phyloP scores from a whole-genome alignment of 2,113 vertebrate genomes.

The Gasterosteus nipponicus region DNA sequence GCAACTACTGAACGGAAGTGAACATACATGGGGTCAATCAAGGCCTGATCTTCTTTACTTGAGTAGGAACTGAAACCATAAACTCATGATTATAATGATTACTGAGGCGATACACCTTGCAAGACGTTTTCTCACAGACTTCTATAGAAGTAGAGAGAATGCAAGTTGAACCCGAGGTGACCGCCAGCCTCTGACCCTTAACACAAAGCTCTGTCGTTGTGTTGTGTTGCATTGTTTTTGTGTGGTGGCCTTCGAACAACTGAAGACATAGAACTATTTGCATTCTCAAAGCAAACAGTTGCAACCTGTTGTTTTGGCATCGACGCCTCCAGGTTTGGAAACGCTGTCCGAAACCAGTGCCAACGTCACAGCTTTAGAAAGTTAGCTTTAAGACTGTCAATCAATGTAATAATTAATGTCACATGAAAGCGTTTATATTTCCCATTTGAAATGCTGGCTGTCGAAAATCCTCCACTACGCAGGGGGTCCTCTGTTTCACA shows the following conservation, averaged over 20 bases:
- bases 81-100: neutral
- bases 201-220: neutral
- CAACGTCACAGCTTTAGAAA: slow-evolving; percentile 14
- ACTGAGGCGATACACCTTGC: neutral
- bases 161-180: neutral
- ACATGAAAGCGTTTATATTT: slow-evolving; percentile 42
- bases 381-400: slow-evolving; percentile 10
- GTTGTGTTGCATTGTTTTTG: neutral
- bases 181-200: neutral
- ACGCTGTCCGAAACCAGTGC: neutral
- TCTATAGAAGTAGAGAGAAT: neutral
- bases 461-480: slow-evolving; percentile 6
- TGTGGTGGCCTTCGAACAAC: neutral
- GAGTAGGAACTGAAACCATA: neutral
- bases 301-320: neutral
- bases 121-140: neutral
- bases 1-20: too few species aligned
- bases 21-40: neutral
- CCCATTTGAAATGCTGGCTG: slow-evolving; percentile 25
- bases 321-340: neutral
- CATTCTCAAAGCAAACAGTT: neutral
- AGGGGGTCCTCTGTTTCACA: neutral
- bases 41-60: too few species aligned
- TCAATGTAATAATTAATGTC: slow-evolving; percentile 28
- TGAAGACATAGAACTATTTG: neutral